Evolutionary conservation across 2,888 invertebrate species (phyloP).

Genomic region (Cinara cedri): DNA sequence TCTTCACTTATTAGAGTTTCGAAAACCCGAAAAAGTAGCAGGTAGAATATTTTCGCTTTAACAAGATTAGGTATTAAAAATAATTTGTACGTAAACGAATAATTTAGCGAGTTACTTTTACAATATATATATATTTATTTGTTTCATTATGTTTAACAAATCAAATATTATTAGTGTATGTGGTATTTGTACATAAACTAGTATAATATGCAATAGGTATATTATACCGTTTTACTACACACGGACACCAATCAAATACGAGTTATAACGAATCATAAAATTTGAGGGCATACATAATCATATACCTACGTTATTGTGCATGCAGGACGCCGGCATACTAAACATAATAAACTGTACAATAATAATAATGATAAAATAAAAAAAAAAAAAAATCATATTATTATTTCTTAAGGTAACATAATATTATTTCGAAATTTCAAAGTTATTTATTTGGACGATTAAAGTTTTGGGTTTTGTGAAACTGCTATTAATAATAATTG

Average conservation of each 20-base stretch:
- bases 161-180: constrained; percentile 5
- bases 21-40: not conserved
- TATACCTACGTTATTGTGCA: not conserved
- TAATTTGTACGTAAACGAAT: not conserved
- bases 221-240: constrained; percentile 16
- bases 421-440: constrained; percentile 19
- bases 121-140: constrained; percentile 4
- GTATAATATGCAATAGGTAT: not conserved
- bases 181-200: not conserved
- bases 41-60: constrained; percentile 25
- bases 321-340: not conserved
- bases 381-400: not conserved
- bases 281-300: not conserved
- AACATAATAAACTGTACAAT: not conserved
- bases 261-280: constrained; percentile 19
- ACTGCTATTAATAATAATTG: not conserved
- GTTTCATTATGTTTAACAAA: constrained; percentile 5
- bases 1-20: not conserved
- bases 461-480: not conserved
- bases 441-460: not conserved
- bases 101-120: not conserved
- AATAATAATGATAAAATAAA: too few relatives aligned
- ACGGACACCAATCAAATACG: not conserved
- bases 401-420: not conserved
- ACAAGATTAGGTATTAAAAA: not conserved